Base-by-base conservation (phyloP, 1,140 invertebrate species). In the Eueides isabella region DNA sequence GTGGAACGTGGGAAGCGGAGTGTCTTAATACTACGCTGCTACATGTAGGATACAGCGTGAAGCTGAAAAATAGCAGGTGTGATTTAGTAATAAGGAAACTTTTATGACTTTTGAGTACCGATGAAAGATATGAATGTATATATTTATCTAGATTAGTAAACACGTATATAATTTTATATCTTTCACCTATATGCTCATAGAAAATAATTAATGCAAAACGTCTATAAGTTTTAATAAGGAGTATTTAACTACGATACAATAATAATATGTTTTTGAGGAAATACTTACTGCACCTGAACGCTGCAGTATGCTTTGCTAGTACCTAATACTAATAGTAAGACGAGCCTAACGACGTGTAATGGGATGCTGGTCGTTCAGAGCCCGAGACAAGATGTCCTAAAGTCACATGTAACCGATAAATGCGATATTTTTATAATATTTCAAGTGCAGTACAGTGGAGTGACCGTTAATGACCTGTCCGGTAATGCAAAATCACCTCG, bases 401-500 rank as follows among this genome's bases (percentile, higher is more conserved):
- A 70, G 68, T 70, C 68, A 70, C 68, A 68, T 48, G 19, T 29
- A 30, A 62, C 72, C 67, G 33, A 69, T 69, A 78, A 78, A 73
- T 67, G 61, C 70, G 61, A 80, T 81, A 80, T 77, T 78, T 80
- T 82, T 80, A 82, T 80, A 77, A 82, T 78, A 82, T 44, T 74
- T 75, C 75, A 72, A 72, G 64, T 64, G 63, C 23, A 66, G 65
- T 70, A 63, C 41, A 61, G 71, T 77, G 72, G 75, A 86, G 85
- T 86, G 85, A 85, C 81, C 85, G 82, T 82, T 88, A 88, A 88
- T 86, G 85, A 80, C 84, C 83, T 74, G 74, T 77, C 74, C 78
- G 80, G 75, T 68, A 80, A 84, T 80, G 85, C 81, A 80, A 80
- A 83, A 81, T 86, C 83, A 81, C 80, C 79, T 88, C 85, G 84